Percentiles rank a stretch among this genome's conserved stretches.
Conservation (phyloP, 2,113 vertebrate genomes). For the Phalacrocorax aristotelis region DNA sequence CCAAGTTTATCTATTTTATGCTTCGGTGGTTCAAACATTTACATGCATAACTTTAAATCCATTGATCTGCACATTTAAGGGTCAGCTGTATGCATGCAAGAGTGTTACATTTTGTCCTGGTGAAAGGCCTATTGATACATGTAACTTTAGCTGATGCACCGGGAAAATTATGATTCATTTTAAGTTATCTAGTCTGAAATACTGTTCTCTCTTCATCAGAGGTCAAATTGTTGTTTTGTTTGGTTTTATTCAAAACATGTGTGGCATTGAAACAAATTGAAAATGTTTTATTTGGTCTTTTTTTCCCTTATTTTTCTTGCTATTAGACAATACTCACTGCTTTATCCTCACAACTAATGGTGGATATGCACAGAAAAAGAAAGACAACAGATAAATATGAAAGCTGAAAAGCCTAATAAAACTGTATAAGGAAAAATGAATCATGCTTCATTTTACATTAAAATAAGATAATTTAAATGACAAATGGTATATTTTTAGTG, state of each 20-base stretch:
- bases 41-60: neutral
- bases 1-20: neutral
- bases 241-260: neutral
- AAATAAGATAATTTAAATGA: constrained; percentile 17
- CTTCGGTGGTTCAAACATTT: neutral
- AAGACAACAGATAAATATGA: neutral
- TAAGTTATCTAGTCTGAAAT: neutral
- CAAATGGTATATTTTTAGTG: neutral
- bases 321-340: neutral
- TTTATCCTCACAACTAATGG: neutral
- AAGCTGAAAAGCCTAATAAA: neutral
- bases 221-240: neutral
- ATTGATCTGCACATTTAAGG: neutral
- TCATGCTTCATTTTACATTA: neutral
- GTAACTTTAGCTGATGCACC: neutral
- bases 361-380: neutral
- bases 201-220: neutral
- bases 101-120: neutral
- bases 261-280: neutral
- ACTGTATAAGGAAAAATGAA: neutral
- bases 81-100: neutral
- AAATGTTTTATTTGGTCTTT: neutral
- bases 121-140: neutral
- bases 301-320: neutral
- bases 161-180: neutral